Evolutionary conservation across 2,888 invertebrate genomes (phyloP), one percentile per base, ranked within the genome.

Genomic region (Kryphioiulus occultus): DNA sequence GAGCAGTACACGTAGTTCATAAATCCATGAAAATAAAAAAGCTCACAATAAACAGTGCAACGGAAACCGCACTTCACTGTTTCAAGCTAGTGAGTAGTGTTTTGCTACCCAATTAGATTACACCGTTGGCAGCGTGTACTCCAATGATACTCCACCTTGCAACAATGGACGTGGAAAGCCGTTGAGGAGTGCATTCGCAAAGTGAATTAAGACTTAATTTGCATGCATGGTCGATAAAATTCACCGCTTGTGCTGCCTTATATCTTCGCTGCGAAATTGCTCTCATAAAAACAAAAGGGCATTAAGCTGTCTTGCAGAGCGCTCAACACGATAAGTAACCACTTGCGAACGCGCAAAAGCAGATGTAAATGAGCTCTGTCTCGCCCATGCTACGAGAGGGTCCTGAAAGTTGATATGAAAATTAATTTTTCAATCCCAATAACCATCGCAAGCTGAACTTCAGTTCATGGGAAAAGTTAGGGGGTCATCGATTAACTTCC

Each of bases 141-240:
- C 68, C 68, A 68, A 68, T 68, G 68, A 68, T 68, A 26, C 68
- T 68, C 68, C 68, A 68, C 26, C 26, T 3, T 22, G 68, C 26
- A 68, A 68, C 68, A 68, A 26, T 26, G 68, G 26, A 26, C 9
- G 10, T 26, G 68, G 12, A 68, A 26, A 68, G 68, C n/a, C 53
- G n/a, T 19, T n/a, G 19, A 53, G 53, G 53, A 53, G 53, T 53
- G 26, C 68, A 68, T 68, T 26, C 68, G n/a, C 68, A 68, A 68
- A 68, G 68, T 68, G 68, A 68, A 68, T 68, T 68, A 68, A 68
- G 68, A 68, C 68, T 68, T 68, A 68, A 68, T 68, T 68, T 68
- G 68, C 68, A 68, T 68, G 68, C 68, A 68, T 68, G 68, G 68
- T 68, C 68, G 68, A 68, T 68, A 68, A 68, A 68, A 68, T 68